phyloP scores from a whole-genome alignment of 2,797 vertebrate species.

The Diceros bicornis region DNA sequence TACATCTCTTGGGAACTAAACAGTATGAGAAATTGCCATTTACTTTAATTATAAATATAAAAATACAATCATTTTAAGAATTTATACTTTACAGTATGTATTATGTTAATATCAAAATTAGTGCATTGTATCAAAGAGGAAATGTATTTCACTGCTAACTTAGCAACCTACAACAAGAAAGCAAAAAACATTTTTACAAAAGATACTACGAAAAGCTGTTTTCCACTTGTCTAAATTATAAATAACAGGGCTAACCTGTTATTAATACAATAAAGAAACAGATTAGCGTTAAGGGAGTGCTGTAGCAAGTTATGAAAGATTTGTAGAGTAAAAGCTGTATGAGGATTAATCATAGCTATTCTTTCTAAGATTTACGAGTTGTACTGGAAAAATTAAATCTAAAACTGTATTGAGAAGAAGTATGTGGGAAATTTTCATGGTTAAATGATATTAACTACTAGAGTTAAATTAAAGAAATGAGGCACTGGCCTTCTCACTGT shows the following conservation, averaged over 20 bases:
- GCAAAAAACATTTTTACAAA: background rate
- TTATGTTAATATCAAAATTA: conserved; percentile 25
- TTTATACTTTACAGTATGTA: background rate
- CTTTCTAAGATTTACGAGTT: background rate
- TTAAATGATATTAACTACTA: background rate
- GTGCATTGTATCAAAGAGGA: background rate
- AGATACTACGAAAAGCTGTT: background rate
- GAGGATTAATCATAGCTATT: conserved; percentile 5
- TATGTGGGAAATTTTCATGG: background rate
- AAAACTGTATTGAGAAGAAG: conserved; percentile 20
- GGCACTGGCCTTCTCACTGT: background rate
- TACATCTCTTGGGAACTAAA: background rate
- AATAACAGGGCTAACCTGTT: conserved; percentile 16
- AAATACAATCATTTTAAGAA: background rate
- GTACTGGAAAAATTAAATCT: conserved; percentile 68
- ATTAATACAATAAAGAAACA: conserved; percentile 54
- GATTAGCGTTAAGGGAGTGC: conserved; percentile 29
- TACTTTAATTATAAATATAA: conserved; percentile 5
- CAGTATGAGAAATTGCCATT: background rate
- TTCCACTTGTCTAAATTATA: conserved; percentile 31
- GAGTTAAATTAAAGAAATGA: conserved; percentile 18
- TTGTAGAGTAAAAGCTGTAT: background rate
- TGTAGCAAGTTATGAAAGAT: background rate
- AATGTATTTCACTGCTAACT: background rate
- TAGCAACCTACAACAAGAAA: background rate